These are phyloP conservation scores for Copidosoma aretas DNA, from an alignment of 2,888 invertebrate genomes.

Conservation along the genomic window DNA sequence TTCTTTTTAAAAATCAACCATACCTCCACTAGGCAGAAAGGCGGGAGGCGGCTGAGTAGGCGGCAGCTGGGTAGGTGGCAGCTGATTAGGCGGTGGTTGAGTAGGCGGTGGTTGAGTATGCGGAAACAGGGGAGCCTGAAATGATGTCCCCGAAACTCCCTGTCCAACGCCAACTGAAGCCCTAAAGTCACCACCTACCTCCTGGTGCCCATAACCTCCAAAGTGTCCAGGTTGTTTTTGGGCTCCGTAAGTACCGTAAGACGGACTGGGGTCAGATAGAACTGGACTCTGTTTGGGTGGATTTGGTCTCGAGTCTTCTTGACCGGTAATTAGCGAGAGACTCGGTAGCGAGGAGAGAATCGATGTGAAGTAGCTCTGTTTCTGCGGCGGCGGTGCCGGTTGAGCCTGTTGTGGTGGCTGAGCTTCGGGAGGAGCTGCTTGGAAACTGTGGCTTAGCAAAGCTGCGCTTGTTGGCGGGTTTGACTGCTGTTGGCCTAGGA, in stretches of 20 bases:
- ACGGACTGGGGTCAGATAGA: slow-evolving; percentile 6
- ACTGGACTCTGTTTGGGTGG: not conserved
- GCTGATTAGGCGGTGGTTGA: slow-evolving; percentile 37
- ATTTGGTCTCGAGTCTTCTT: slow-evolving; percentile 41
- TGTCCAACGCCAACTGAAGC: too few species aligned
- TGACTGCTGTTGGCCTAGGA: slow-evolving; percentile 48
- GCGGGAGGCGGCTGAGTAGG: slow-evolving; percentile 41
- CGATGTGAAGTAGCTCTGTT: slow-evolving; percentile 56
- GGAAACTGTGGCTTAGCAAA: not conserved
- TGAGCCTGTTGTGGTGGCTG: not conserved
- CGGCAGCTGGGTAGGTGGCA: slow-evolving; percentile 34
- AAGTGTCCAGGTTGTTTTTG: not conserved
- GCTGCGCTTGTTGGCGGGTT: not conserved
- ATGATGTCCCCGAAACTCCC: too few species aligned
- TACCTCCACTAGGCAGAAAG: slow-evolving; percentile 49
- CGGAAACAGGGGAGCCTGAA: not conserved
- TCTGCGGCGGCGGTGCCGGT: slow-evolving; percentile 39
- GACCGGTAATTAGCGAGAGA: slow-evolving; percentile 52
- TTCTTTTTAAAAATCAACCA: slow-evolving; percentile 16
- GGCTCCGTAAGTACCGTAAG: not conserved
- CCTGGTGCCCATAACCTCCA: slow-evolving; percentile 3
- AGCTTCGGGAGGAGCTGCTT: slow-evolving; percentile 28
- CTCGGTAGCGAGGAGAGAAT: slow-evolving; percentile 58
- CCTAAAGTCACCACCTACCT: slow-evolving; percentile 1
- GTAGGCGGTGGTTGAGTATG: slow-evolving; percentile 4